Conservation (phyloP, 2,113 vertebrate genomes). For the mouse (Mus musculus) region GRCm39 chr15:83220001-83220500, state of each 20-base stretch:
- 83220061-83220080: too few relatives aligned
- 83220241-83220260: not conserved
- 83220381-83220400: not conserved
- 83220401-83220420: not conserved
- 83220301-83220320: not conserved
- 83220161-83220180: too few relatives aligned
- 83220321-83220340: not conserved
- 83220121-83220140: too few relatives aligned
- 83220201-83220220: not conserved
- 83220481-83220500: too few relatives aligned
- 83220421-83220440: not conserved
- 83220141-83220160: too few relatives aligned
- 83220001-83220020: not conserved
- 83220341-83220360: not conserved
- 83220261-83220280: not conserved
- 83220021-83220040: too few relatives aligned
- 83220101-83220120: too few relatives aligned
- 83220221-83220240: constrained; percentile 21
- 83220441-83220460: not conserved
- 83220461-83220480: not conserved
- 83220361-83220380: not conserved
- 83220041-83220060: too few relatives aligned
- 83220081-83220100: too few relatives aligned
- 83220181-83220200: not conserved
- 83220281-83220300: not conserved